Evolutionary conservation across 1,140 invertebrate species (phyloP).

Genomic region (Cataglyphis hispanica): DNA sequence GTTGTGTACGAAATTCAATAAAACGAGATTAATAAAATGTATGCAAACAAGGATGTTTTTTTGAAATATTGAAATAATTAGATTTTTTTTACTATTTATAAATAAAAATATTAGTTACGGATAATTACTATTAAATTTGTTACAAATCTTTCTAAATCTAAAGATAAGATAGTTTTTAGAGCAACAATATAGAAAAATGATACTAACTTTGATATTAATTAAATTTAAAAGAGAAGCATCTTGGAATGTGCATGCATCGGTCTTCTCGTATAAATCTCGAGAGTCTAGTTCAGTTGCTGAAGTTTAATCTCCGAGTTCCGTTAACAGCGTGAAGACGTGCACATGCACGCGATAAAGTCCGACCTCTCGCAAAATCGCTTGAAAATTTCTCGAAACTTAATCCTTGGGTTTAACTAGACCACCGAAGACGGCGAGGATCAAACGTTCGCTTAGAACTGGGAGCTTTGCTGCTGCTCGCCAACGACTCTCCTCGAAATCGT

Average conservation of each 20-base stretch:
- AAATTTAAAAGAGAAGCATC: slow-evolving; percentile 44
- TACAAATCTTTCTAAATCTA: not conserved
- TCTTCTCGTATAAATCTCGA: slow-evolving; percentile 44
- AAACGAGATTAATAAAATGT: slow-evolving; percentile 23
- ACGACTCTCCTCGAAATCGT: slow-evolving; percentile 35
- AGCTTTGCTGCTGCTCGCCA: slow-evolving; percentile 16
- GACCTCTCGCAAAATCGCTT: slow-evolving; percentile 50
- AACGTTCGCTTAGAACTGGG: slow-evolving; percentile 1
- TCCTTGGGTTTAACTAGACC: slow-evolving; percentile 50
- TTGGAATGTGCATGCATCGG: not conserved
- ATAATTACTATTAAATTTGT: not conserved
- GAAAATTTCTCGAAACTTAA: slow-evolving; percentile 65
- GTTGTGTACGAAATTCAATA: not conserved
- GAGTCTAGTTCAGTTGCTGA: slow-evolving; percentile 40
- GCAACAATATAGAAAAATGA: slow-evolving; percentile 13
- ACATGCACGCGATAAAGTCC: slow-evolving; percentile 15
- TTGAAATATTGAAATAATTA: not conserved
- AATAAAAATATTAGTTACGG: not conserved
- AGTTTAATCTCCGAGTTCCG: slow-evolving; percentile 50
- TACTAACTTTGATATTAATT: slow-evolving; percentile 15
- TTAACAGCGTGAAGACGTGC: slow-evolving; percentile 42
- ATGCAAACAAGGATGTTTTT: not conserved
- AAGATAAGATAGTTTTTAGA: not conserved
- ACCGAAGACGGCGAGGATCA: slow-evolving; percentile 51
- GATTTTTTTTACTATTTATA: not conserved